Conservation (phyloP, 1,140 invertebrate genomes). For the Parasteatoda tepidariorum region DNA sequence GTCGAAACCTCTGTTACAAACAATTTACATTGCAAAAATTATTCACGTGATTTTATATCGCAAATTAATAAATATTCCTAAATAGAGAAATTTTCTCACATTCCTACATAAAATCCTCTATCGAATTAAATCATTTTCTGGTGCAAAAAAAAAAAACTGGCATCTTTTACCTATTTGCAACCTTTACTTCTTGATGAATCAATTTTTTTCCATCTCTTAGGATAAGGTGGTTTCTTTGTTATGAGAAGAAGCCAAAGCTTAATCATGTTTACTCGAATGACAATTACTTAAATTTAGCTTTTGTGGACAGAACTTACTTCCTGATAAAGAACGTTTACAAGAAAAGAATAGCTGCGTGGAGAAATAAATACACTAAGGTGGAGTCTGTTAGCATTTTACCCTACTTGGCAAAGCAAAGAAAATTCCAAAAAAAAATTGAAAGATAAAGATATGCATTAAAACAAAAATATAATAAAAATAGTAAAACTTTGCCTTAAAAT, state of each 20-base stretch:
- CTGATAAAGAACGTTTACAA: constrained; percentile 19
- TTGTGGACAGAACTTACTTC: constrained; percentile 15
- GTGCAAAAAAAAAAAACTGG: background rate
- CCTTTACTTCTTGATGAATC: background rate
- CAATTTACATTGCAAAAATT: no score
- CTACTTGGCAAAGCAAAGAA: background rate
- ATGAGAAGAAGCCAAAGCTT: background rate
- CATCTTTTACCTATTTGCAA: constrained; percentile 20
- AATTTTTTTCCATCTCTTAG: background rate
- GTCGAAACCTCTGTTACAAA: no score
- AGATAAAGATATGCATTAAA: no score
- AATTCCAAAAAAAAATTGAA: background rate
- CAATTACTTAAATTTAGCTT: constrained; percentile 37
- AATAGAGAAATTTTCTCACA: background rate
- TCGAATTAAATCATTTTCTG: constrained; percentile 13
- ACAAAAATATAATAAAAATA: no score
- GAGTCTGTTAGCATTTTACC: constrained; percentile 6
- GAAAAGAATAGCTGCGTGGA: constrained; percentile 4
- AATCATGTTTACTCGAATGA: constrained; percentile 27
- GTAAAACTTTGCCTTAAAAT: no score
- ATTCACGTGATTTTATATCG: no score
- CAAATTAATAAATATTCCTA: no score
- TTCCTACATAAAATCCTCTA: background rate
- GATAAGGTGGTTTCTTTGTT: constrained; percentile 10
- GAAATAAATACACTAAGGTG: constrained; percentile 18